Evolutionary conservation across 2,797 vertebrate species (phyloP).

Genomic region (Sebastes nivosus): DNA sequence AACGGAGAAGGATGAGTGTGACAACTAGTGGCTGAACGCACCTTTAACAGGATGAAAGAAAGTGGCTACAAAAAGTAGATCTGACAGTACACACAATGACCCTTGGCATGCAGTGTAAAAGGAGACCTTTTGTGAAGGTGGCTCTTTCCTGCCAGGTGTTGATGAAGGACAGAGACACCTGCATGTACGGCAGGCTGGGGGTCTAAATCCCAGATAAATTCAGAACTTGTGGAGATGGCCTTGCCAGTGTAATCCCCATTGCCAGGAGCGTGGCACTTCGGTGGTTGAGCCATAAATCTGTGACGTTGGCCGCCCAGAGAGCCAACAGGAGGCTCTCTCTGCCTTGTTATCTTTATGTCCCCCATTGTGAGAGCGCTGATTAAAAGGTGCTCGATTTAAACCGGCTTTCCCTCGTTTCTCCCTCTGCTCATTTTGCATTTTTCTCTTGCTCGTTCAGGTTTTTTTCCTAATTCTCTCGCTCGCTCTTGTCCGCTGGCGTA

Average conservation of each 20-base stretch:
- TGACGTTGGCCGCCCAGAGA: constrained; percentile 23
- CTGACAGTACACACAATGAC: not conserved
- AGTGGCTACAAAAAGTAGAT: not conserved
- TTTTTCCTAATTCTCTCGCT: not conserved
- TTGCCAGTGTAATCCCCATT: constrained; percentile 26
- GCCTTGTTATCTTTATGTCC: constrained; percentile 63
- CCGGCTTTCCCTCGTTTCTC: constrained; percentile 30
- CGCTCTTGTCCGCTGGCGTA: constrained; percentile 7
- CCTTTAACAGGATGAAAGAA: not conserved
- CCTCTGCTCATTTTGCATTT: constrained; percentile 35
- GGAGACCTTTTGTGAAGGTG: not conserved
- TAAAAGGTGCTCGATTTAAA: constrained; percentile 71
- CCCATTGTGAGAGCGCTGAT: constrained; percentile 59
- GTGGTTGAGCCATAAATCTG: constrained; percentile 62
- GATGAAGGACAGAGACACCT: not conserved
- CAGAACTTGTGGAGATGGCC: constrained; percentile 14
- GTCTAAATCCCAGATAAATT: constrained; percentile 24
- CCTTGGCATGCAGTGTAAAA: not conserved
- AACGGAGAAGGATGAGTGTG: too few species aligned
- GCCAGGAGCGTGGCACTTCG: constrained; percentile 23
- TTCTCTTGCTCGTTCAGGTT: constrained; percentile 12
- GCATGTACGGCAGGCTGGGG: not conserved
- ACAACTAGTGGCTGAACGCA: too few species aligned
- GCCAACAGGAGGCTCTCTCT: constrained; percentile 42
- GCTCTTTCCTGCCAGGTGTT: not conserved